Conservation (phyloP, 2,113 vertebrate species). For the Morone saxatilis region DNA sequence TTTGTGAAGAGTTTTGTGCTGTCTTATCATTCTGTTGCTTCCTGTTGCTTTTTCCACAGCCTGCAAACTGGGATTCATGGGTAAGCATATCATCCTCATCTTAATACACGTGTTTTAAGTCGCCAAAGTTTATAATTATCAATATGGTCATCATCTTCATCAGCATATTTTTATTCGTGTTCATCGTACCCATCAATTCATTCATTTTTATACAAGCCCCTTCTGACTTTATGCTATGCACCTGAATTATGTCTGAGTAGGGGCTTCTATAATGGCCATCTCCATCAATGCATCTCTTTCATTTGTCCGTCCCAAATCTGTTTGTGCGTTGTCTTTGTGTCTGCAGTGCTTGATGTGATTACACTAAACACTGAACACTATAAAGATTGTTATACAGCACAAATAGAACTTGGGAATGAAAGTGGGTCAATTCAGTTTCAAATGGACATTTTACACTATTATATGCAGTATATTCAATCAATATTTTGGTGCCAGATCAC, state of each 20-base stretch:
- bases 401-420: conserved; percentile 59
- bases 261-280: conserved; percentile 34
- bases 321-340: conserved; percentile 71
- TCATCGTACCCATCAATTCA: neutral
- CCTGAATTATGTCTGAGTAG: neutral
- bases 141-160: conserved; percentile 46
- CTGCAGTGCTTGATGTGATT: conserved; percentile 64
- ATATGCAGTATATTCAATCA: neutral
- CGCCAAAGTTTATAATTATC: neutral
- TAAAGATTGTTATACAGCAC: conserved; percentile 57
- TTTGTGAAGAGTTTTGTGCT: neutral
- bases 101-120: neutral
- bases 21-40: conserved; percentile 25
- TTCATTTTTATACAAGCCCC: conserved; percentile 32
- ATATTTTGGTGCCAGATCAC: neutral
- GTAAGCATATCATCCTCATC: conserved; percentile 58
- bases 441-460: conserved; percentile 31
- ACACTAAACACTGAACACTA: conserved; percentile 61
- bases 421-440: conserved; percentile 71
- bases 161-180: conserved; percentile 22
- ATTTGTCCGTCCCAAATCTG: conserved; percentile 61
- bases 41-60: conserved; percentile 53
- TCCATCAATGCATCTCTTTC: conserved; percentile 30
- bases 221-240: neutral
- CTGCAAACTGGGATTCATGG: conserved; percentile 80